Evolutionary conservation across 2,888 invertebrate species (phyloP), one percentile per base, ranked within the genome.

Genomic region (Thymelicus acteon): DNA sequence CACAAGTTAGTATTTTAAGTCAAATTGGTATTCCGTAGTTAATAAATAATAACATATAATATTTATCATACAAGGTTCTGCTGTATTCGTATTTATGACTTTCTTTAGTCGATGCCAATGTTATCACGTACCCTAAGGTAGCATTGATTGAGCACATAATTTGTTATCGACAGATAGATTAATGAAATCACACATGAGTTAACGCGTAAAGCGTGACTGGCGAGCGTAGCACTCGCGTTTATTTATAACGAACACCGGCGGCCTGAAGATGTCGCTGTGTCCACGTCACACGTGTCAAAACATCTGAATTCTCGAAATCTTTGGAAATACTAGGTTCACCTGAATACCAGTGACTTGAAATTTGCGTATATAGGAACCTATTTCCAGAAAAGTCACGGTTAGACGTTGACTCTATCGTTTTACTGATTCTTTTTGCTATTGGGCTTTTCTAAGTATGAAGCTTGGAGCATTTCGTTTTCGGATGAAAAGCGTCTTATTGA

Each of bases 201-300:
- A 66, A 70, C 83, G 82, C 82, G 74, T 82, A 80, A 82, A 77
- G 47, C 64, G 63, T 69, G 70, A 75, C 74, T 75, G 67, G 60
- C 75, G 73, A 72, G 71, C 74, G 70, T 72, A 39, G 73, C 74
- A 72, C 74, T 74, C 66, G 68, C 72, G 78, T 79, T 82, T 80
- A 80, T 81, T 80, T 81, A 79, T 82, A 81, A 67, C 75, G 62
- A 77, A 79, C 75, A 75, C 77, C 75, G 74, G 72, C 72, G 60
- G 52, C 48, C 66, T 66, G 60, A 76, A 71, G 72, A 72, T 75
- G 75, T 72, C 73, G 63, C 75, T 76, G 73, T 75, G 77, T 76
- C 79, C 19, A 19, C 19, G 19, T 19, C 19, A 19, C 19, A 78
- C 72, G 72, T 67, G 75, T 60, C 75, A 75, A 75, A 75, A 74